Conservation (phyloP, 2,113 vertebrate species). For the Murina feae region DNA sequence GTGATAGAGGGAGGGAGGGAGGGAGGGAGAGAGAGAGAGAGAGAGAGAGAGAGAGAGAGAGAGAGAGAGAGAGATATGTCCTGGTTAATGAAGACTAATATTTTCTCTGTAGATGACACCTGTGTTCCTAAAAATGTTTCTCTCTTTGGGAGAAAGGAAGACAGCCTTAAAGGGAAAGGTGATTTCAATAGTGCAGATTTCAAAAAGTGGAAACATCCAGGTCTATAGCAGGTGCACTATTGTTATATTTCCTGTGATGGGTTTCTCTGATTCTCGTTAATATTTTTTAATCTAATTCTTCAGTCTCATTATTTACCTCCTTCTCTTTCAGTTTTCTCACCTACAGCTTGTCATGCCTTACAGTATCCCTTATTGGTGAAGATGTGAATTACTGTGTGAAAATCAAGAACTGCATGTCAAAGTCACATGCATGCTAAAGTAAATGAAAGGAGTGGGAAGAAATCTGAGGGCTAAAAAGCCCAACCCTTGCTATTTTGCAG, state of each 20-base stretch:
- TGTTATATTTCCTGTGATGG: neutral
- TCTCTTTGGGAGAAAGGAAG: neutral
- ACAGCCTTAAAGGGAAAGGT: neutral
- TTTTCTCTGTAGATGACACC: neutral
- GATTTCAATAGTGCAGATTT: neutral
- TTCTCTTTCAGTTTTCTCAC: neutral
- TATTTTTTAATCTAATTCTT: neutral
- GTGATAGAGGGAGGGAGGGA: neutral
- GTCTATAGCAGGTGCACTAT: neutral
- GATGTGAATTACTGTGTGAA: neutral
- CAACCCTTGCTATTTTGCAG: neutral
- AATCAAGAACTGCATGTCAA: neutral
- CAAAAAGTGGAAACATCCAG: neutral
- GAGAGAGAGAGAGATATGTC: neutral
- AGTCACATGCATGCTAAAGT: neutral
- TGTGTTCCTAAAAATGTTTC: neutral
- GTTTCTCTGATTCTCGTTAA: neutral
- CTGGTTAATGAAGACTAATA: neutral
- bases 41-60: neutral
- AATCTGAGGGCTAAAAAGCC: too few relatives aligned
- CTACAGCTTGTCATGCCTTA: neutral
- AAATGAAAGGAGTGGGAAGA: neutral
- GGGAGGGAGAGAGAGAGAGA: neutral
- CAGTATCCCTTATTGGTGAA: neutral
- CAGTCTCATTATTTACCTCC: neutral